Base-by-base conservation (phyloP, 1,140 invertebrate genomes). In the Pseudomyrmex gracilis region DNA sequence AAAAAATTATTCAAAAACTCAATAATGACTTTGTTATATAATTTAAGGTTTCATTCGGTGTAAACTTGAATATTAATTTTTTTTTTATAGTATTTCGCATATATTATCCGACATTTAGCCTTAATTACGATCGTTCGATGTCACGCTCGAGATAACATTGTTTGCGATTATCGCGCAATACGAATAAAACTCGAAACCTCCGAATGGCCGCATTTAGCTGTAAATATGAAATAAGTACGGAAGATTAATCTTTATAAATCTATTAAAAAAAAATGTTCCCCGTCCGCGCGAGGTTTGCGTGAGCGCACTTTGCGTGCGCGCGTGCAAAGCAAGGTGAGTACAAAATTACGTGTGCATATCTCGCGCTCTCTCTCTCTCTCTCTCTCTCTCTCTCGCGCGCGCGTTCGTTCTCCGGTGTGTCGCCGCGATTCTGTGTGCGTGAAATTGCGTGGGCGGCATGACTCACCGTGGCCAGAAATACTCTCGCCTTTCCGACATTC, bases 391-490 rank as follows among this genome's bases (percentile, higher is more conserved):
- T 17, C 55, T 47, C 13, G 34, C 47, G 22, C 22, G 58, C 15
- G n/a, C 34, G 34, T 34, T 34, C 34, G 34, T 34, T 53, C 43
- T 60, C n/a, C 45, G 43, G 20, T 43, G 55, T 58, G 55, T 80
- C 53, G 66, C 66, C 53, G 43, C 53, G 4, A 34, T 34, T 71
- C 67, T 13, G 74, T 68, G 67, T 83, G 73, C 51, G 87, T 77
- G 82, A 84, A 73, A 88, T 87, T 66, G 90, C 84, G 91, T 92
- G 87, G 91, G 91, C 83, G 90, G 83, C 58, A 85, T 92, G 91
- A 92, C 73, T 92, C 91, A 92, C 76, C 85, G 34, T 24, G 58
- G 68, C 85, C 91, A 91, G 87, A 90, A 91, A 91, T 91, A 91
- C 78, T 73, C 22, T 82, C 76, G 67, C 80, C 83, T 84, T 86